A percentile compares a stretch with the other conserved stretches of the same genome.
These are phyloP conservation scores for Lineus longissimus DNA, from an alignment of 1,140 invertebrate species.

Conservation along the genomic window DNA sequence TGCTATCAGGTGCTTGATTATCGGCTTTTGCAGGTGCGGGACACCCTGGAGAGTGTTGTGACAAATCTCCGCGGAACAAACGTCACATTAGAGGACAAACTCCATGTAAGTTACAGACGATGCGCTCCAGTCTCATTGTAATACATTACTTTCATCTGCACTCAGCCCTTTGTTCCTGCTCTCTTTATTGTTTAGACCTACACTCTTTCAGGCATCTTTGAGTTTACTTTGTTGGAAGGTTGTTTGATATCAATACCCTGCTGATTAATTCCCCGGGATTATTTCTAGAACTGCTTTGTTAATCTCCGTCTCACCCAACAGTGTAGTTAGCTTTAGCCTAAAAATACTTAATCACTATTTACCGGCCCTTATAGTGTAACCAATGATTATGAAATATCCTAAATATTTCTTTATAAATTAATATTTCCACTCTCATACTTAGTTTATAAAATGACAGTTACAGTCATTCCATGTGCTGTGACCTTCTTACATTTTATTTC, in stretches of 20 bases:
- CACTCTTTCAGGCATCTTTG: too few relatives aligned
- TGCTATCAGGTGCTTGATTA: too few relatives aligned
- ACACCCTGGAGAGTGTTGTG: slow-evolving; percentile 40
- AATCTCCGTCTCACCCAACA: too few relatives aligned
- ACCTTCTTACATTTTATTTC: background rate
- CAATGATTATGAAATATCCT: background rate
- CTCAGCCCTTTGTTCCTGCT: background rate
- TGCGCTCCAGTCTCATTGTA: too few relatives aligned
- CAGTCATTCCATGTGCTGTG: background rate
- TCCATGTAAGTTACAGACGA: slow-evolving; percentile 32
- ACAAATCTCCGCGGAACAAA: slow-evolving; percentile 42
- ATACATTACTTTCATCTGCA: background rate
- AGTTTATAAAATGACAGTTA: background rate
- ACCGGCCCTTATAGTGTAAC: too few relatives aligned
- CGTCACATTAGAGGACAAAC: slow-evolving; percentile 42
- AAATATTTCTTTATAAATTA: background rate
- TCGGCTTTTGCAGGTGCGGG: slow-evolving; percentile 30
- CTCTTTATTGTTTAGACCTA: too few relatives aligned
- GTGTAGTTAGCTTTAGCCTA: too few relatives aligned
- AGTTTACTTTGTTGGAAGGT: too few relatives aligned
- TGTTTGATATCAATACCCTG: too few relatives aligned
- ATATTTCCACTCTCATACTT: background rate
- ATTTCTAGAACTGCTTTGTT: too few relatives aligned
- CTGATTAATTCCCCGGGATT: too few relatives aligned
- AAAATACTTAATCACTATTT: too few relatives aligned